These are phyloP conservation scores for Megaceryle torquata DNA, from an alignment of 2,113 vertebrate genomes.

Conservation along the genomic window DNA sequence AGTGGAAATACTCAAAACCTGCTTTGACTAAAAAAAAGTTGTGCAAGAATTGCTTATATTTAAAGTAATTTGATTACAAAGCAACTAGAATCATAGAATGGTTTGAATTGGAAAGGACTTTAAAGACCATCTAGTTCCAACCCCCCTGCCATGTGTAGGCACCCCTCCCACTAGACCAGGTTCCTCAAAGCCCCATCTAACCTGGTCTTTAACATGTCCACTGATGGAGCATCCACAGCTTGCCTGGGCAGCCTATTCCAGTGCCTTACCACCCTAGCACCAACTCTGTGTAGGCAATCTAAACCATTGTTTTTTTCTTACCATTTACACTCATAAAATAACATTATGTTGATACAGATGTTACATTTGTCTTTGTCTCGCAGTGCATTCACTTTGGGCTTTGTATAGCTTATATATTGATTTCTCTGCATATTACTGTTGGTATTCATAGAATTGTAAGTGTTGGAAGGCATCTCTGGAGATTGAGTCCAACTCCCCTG, in stretches of 20 bases:
- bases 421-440: not conserved
- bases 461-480: too few relatives aligned
- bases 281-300: not conserved
- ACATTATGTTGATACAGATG: not conserved
- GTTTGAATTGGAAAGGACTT: too few relatives aligned
- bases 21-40: not conserved
- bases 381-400: not conserved
- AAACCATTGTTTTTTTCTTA: not conserved
- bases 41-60: not conserved
- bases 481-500: too few relatives aligned
- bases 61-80: not conserved
- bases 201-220: too few relatives aligned
- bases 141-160: too few relatives aligned
- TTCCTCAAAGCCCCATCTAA: too few relatives aligned
- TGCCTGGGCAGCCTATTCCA: too few relatives aligned
- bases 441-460: not conserved
- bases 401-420: not conserved
- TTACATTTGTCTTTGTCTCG: not conserved
- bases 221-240: too few relatives aligned
- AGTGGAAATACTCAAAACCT: not conserved
- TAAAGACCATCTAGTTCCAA: too few relatives aligned
- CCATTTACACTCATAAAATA: not conserved
- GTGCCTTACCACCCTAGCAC: not conserved
- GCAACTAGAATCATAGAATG: too few relatives aligned
- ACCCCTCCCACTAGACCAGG: too few relatives aligned